Evolutionary conservation across 2,113 vertebrate species (phyloP).

Genomic region (Leucopsar rothschildi): DNA sequence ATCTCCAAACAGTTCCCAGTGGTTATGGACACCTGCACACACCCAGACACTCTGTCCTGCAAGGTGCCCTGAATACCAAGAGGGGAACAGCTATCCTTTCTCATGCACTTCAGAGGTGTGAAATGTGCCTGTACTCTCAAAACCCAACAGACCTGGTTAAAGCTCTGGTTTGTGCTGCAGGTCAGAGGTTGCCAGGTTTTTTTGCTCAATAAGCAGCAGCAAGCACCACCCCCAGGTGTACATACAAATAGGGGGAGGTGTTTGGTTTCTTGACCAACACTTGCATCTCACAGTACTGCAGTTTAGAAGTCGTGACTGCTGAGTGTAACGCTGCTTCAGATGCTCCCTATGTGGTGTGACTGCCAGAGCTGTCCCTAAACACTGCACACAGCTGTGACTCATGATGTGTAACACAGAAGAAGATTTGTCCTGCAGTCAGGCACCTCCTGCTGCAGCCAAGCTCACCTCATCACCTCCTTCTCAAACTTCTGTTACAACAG

Average conservation of each 20-base stretch:
- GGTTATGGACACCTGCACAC: not conserved
- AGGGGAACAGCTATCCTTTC: accelerated
- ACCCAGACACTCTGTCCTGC: not conserved
- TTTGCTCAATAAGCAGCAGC: not conserved
- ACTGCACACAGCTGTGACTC: not conserved
- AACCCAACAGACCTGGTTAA: not conserved
- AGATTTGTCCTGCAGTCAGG: not conserved
- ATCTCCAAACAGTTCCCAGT: not conserved
- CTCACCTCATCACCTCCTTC: not conserved
- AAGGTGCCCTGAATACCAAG: not conserved
- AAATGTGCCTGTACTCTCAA: not conserved
- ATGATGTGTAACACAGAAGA: not conserved
- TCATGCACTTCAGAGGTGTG: not conserved
- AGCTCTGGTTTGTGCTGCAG: not conserved
- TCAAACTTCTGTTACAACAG: not conserved
- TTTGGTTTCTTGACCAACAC: not conserved
- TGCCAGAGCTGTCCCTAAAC: not conserved
- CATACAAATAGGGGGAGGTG: not conserved
- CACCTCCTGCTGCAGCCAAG: not conserved
- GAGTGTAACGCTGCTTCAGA: not conserved
- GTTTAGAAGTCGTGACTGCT: slow-evolving; percentile 3
- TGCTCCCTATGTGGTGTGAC: not conserved
- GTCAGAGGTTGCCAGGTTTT: not conserved
- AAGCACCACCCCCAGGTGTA: not conserved
- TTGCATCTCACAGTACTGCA: not conserved